Evolutionary conservation across 2,113 vertebrate genomes (phyloP), one percentile per base, ranked within the genome.

Genomic region (Amphiprion percula): DNA sequence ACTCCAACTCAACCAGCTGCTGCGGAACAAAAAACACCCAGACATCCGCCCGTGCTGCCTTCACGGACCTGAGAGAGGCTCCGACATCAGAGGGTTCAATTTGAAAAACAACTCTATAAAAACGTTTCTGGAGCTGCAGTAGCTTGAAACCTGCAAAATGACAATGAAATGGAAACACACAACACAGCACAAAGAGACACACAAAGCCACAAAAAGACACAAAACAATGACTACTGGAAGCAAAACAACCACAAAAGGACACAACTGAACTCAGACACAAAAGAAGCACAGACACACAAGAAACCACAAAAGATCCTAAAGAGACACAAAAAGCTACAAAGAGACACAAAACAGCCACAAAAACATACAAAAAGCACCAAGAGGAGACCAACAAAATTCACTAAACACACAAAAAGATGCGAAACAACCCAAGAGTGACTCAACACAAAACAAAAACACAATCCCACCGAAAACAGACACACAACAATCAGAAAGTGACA

Each of bases 21-120:
- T 11, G 60, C 46, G 5, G 79, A 60, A 19, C 14, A 41, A 11
- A 19, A 30, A 52, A 50, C 21, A 24, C 7, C 33, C 6, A 46
- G 4, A 67, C n/a, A 33, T 39, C 77, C 81, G 79, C 85, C 88
- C 49, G 59, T 17, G 84, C 2, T 69, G 83, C 88, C 50, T 91
- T 91, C 87, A 89, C 0, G 19, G 53, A 74, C 54, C 53, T 23
- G 2, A 30, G 0, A 2, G 62, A 44, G 63, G 30, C 30, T 74
- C 30, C 0, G 62, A 56, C n/a, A 17, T 44, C 52, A 16, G 17
- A 9, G 6, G 1, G 41, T 44, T 44, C 11, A 15, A 2, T 14
- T 44, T 44, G 14, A 44, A 44, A 44, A 44, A 14, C 41, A 44
- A 14, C 41, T 15, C 15, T 44, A 44, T 44, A 26, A 26, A 44